Percentiles rank a stretch among this genome's conserved stretches.
phyloP scores from a whole-genome alignment of 2,888 invertebrate species.

The Troides oblongomaculatus region DNA sequence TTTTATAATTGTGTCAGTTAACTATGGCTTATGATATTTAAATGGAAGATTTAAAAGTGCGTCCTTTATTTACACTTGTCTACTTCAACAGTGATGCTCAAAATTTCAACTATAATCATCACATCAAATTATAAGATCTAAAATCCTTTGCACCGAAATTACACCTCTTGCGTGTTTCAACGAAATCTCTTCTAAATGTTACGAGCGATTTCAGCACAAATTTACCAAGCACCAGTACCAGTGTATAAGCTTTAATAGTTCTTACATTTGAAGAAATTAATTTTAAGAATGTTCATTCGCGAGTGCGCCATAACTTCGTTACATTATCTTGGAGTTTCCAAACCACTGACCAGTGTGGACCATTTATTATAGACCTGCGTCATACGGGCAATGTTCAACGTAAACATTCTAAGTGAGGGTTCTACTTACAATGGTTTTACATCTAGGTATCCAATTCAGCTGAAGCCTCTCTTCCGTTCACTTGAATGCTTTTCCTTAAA shows the following conservation, averaged over 20 bases:
- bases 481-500: conserved; percentile 8
- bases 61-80: neutral
- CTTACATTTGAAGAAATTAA: conserved; percentile 34
- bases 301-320: conserved; percentile 58
- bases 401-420: neutral
- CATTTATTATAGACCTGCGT: conserved; percentile 44
- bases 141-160: conserved; percentile 31
- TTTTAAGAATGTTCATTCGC: conserved; percentile 38
- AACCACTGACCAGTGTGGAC: conserved; percentile 52
- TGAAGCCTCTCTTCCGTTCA: conserved; percentile 12
- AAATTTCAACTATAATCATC: conserved; percentile 33
- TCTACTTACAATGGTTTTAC: conserved; percentile 32
- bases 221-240: conserved; percentile 3
- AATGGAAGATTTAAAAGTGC: too few relatives aligned
- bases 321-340: conserved; percentile 67
- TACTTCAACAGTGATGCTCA: conserved; percentile 26
- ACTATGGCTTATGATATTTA: too few relatives aligned
- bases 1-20: too few relatives aligned
- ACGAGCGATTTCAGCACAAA: conserved; percentile 31
- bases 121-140: conserved; percentile 28
- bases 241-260: conserved; percentile 2
- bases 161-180: conserved; percentile 28
- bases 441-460: conserved; percentile 29
- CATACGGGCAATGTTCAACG: neutral
- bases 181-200: conserved; percentile 27